A percentile compares a stretch with the other conserved stretches of the same genome.
Evolutionary conservation across 1,140 invertebrate species (phyloP).

Genomic region (Zaprionus ornatus): DNA sequence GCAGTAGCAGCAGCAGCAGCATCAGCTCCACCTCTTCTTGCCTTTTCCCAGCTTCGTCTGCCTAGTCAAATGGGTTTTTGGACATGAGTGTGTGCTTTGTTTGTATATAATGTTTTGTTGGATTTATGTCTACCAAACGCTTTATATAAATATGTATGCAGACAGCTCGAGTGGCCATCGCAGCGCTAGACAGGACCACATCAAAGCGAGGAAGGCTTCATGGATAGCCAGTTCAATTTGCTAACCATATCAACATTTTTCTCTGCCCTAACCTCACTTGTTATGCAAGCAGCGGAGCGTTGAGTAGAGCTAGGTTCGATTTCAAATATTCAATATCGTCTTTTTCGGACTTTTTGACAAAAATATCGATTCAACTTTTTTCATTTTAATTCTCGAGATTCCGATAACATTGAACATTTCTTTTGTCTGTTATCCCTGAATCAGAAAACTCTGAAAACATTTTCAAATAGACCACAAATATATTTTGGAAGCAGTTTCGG

Average conservation of each 20-base stretch:
- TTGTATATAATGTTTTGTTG: conserved; percentile 63
- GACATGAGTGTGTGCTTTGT: conserved; percentile 36
- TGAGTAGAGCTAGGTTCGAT: too few relatives aligned
- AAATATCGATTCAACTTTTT: too few relatives aligned
- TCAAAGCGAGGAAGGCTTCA: conserved; percentile 23
- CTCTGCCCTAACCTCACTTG: background rate
- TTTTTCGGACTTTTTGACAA: too few relatives aligned
- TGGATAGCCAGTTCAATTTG: conserved; percentile 9
- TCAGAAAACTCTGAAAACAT: too few relatives aligned
- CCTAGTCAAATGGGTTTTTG: conserved; percentile 57
- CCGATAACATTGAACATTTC: too few relatives aligned
- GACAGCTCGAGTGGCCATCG: conserved; percentile 30
- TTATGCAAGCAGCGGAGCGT: background rate
- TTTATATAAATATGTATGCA: conserved; percentile 64
- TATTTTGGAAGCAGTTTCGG: too few relatives aligned
- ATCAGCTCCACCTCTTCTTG: background rate
- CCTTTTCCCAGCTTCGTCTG: background rate
- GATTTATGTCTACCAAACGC: conserved; percentile 72
- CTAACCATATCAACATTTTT: background rate
- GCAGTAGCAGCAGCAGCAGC: background rate
- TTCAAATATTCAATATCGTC: too few relatives aligned
- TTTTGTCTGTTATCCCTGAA: too few relatives aligned
- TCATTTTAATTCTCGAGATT: too few relatives aligned
- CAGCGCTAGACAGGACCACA: conserved; percentile 21
- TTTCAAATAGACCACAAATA: too few relatives aligned